Evolutionary conservation across 2,113 vertebrate genomes (phyloP).

Genomic region (Ginglymostoma cirratum): DNA sequence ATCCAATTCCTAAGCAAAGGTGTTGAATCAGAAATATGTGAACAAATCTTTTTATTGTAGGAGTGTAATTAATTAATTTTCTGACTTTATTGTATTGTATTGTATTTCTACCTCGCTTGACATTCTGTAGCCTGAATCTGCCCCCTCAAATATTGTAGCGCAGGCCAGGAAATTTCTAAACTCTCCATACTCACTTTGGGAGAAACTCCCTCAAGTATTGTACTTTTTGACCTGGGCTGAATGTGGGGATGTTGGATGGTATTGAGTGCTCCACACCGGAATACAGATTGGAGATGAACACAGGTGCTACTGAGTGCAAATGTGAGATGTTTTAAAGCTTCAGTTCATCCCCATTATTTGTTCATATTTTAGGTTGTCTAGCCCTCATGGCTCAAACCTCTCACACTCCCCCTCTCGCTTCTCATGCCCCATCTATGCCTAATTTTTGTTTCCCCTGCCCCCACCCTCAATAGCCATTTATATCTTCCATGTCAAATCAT

Average conservation of each 20-base stretch:
- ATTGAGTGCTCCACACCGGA: neutral
- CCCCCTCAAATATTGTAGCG: neutral
- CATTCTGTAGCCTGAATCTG: neutral
- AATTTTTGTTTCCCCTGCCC: too few species aligned
- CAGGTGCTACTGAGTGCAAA: neutral
- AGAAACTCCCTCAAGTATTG: neutral
- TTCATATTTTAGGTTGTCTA: neutral
- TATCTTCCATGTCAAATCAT: neutral
- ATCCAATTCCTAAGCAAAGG: too few species aligned
- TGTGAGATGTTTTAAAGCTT: neutral
- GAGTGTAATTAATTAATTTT: neutral
- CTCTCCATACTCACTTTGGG: too few species aligned
- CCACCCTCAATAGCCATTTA: neutral
- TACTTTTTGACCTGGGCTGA: neutral
- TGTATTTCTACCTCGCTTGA: neutral
- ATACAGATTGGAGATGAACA: neutral
- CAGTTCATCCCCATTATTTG: neutral
- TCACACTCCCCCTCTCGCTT: neutral
- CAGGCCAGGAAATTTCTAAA: neutral
- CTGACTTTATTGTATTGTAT: neutral
- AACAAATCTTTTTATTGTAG: neutral
- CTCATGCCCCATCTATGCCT: too few species aligned
- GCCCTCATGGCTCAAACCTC: too few species aligned
- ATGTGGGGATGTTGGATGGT: neutral
- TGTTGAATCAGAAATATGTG: neutral